Evolutionary conservation across 2,888 invertebrate genomes (phyloP).

Genomic region (Diarsia brunnea): DNA sequence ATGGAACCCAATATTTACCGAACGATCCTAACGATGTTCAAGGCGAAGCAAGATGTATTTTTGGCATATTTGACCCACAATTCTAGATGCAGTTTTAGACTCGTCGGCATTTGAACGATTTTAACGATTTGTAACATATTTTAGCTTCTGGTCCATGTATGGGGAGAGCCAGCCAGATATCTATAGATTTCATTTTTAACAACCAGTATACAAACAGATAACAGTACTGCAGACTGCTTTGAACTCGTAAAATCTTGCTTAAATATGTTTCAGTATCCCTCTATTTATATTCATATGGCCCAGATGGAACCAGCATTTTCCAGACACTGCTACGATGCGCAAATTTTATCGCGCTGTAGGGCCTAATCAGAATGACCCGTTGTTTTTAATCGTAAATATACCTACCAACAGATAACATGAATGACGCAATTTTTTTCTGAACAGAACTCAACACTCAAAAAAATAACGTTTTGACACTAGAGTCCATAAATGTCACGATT

Average conservation of each 20-base stretch:
- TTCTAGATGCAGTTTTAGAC: slow-evolving; percentile 27
- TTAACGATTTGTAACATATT: slow-evolving; percentile 3
- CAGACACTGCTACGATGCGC: slow-evolving; percentile 9
- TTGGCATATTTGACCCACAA: slow-evolving; percentile 45
- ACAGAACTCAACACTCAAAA: slow-evolving; percentile 30
- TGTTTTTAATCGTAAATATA: slow-evolving; percentile 30
- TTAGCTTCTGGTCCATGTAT: not conserved
- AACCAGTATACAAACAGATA: not conserved
- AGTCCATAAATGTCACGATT: not conserved
- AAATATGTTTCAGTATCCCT: not conserved
- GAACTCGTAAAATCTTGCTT: slow-evolving; percentile 4
- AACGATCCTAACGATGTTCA: not conserved
- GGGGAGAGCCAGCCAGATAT: not conserved
- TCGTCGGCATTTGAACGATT: not conserved
- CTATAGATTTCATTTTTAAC: not conserved
- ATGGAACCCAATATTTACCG: not conserved
- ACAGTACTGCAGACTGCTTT: not conserved
- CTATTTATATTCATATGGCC: not conserved
- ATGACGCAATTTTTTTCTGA: slow-evolving; percentile 46
- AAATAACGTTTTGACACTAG: slow-evolving; percentile 8
- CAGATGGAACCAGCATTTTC: slow-evolving; percentile 33
- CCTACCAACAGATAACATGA: slow-evolving; percentile 36
- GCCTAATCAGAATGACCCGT: slow-evolving; percentile 43
- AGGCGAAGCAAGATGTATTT: slow-evolving; percentile 32
- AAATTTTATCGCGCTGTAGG: slow-evolving; percentile 39